Evolutionary conservation across 2,888 invertebrate species (phyloP).

Genomic region (Torymus tubicola): DNA sequence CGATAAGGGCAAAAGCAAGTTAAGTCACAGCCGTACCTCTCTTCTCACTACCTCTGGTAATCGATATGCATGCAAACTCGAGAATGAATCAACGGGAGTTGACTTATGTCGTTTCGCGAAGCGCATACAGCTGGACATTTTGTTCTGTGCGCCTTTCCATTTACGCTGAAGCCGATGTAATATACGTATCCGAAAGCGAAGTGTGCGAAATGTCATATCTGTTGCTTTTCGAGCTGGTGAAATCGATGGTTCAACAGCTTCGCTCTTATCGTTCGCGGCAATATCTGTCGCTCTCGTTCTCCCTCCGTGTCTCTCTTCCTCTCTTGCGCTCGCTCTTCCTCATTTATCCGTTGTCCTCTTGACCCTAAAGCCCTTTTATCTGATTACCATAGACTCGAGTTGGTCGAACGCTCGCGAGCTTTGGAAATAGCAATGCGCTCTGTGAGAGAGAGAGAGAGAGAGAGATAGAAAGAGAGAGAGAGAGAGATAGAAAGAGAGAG

Average conservation of each 20-base stretch:
- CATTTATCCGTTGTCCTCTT: conserved; percentile 9
- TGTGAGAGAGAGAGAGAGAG: too few species aligned
- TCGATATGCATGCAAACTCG: conserved; percentile 13
- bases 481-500: too few species aligned
- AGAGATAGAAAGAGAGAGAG: too few species aligned
- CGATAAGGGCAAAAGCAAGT: too few species aligned
- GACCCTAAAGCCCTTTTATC: conserved; percentile 29
- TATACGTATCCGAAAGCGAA: background rate
- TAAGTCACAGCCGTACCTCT: too few species aligned
- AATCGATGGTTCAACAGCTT: background rate
- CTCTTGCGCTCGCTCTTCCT: background rate
- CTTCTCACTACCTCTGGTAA: background rate
- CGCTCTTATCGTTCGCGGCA: background rate
- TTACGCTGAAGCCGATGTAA: too few species aligned
- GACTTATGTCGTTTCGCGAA: too few species aligned
- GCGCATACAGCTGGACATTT: too few species aligned
- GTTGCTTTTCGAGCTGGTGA: conserved; percentile 1
- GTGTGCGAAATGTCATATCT: background rate
- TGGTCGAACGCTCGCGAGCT: background rate
- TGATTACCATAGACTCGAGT: conserved; percentile 14
- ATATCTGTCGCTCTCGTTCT: too few species aligned
- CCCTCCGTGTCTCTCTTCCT: background rate
- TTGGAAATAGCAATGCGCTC: too few species aligned
- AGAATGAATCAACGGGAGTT: too few species aligned
- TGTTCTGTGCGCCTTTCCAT: too few species aligned